A percentile compares a stretch with the other conserved stretches of the same genome.
phyloP scores from a whole-genome alignment of 1,140 invertebrate species.

The Anthonomus grandis region DNA sequence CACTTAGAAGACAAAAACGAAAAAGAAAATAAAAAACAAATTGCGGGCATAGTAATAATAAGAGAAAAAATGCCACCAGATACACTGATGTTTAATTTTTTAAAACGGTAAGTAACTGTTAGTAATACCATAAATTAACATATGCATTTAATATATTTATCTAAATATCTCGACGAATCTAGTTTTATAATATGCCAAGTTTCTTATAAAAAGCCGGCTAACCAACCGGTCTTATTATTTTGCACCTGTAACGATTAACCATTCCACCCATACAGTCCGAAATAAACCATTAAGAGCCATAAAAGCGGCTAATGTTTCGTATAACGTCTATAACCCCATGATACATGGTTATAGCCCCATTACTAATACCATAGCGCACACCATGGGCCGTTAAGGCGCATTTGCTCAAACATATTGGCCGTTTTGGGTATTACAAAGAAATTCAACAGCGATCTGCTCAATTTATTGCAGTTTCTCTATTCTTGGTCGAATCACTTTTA shows the following conservation, averaged over 20 bases:
- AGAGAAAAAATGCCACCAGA: no score
- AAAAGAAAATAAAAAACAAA: no score
- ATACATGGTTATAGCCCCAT: slow-evolving; percentile 36
- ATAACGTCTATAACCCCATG: slow-evolving; percentile 33
- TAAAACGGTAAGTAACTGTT: no score
- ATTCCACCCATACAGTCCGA: not conserved
- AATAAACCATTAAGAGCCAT: slow-evolving; percentile 25
- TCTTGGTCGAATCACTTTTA: slow-evolving; percentile 1
- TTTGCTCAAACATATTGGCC: slow-evolving; percentile 35
- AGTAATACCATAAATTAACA: no score
- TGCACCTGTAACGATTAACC: not conserved
- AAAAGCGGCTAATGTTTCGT: slow-evolving; percentile 30
- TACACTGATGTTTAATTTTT: no score
- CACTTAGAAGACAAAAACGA: no score
- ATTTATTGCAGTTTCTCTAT: slow-evolving; percentile 1
- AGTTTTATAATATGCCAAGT: no score
- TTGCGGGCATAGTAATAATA: no score
- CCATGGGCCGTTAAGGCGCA: slow-evolving; percentile 26
- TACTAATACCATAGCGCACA: slow-evolving; percentile 38
- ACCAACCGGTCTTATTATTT: not conserved
- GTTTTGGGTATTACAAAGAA: slow-evolving; percentile 26
- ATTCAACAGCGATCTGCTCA: slow-evolving; percentile 5
- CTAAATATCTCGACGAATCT: no score
- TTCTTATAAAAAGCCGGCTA: not conserved
- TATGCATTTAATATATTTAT: no score